These are phyloP conservation scores for Clarias batrachus DNA, from an alignment of 2,113 vertebrate species.

Conservation along the genomic window DNA sequence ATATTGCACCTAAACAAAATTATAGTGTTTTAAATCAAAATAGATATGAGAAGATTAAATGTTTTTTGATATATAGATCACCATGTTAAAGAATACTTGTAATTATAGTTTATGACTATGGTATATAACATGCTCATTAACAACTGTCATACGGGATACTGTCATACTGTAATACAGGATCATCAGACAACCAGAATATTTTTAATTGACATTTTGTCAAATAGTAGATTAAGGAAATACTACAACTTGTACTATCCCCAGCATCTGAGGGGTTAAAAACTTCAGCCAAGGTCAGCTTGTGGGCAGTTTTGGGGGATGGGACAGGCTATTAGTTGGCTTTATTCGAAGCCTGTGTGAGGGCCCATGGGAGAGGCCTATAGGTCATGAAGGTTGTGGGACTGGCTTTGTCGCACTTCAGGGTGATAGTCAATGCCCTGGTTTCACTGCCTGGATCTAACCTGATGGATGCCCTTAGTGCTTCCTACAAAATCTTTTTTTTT, in stretches of 20 bases:
- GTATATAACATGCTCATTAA: neutral
- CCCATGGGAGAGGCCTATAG: conserved; percentile 55
- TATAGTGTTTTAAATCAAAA: neutral
- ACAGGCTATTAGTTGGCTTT: conserved; percentile 45
- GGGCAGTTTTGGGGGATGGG: conserved; percentile 65
- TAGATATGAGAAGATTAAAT: neutral
- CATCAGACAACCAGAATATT: neutral
- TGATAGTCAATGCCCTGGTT: conserved; percentile 49
- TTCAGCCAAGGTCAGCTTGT: conserved; percentile 59
- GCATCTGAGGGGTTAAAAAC: conserved; percentile 65
- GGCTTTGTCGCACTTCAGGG: conserved; percentile 71
- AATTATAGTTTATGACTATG: neutral
- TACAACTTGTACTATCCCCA: neutral
- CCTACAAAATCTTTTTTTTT: conserved; percentile 51
- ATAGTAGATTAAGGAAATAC: neutral
- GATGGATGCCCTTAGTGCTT: conserved; percentile 55
- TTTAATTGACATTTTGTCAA: neutral
- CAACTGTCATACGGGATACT: neutral
- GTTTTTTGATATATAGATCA: neutral
- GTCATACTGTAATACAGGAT: neutral
- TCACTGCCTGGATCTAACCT: conserved; percentile 54
- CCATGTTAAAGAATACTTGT: neutral
- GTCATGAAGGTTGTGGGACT: conserved; percentile 69
- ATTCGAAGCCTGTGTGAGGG: conserved; percentile 70
- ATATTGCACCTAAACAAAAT: neutral